Evolutionary conservation across 2,797 vertebrate species (phyloP), one percentile per base, ranked within the genome.

Genomic region (Poecilia picta): DNA sequence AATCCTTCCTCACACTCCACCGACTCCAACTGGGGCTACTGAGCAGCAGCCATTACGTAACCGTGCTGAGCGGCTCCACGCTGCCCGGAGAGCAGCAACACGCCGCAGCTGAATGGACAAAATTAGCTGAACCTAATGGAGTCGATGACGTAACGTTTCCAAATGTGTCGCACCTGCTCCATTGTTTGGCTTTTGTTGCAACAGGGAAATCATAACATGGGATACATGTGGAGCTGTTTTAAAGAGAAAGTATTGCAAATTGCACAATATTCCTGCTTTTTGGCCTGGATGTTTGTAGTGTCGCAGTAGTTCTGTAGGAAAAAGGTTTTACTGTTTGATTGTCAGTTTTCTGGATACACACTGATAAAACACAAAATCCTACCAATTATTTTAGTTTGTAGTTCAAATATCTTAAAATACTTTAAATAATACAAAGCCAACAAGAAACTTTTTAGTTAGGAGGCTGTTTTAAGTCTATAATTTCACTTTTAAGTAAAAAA

Each of bases 1-100:
- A 89, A 80, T 84, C 80, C 80, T 86, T 51, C 80, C 87, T 93
- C 83, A 88, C 85, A 83, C 89, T 92, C 84, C 89, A 85, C 86
- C 91, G 83, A 77, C 62, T 90, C 75, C 47, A 64, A 68, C 57
- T 46, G 77, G 72, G 77, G 82, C 80, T 80, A 85, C 85, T 70
- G 77, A 91, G 88, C 83, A 88, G 72, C 79, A 83, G 66, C 73
- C 47, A 18, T 91, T 93, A 88, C 33, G 73, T 90, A 92, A 93
- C 80, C n/a, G 28, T 31, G 4, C 85, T 49, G 79, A 87, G 79
- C 62, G 85, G 53, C 73, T 84, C 74, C 75, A 68, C 7, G 3
- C 83, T 47, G 31, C 46, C 49, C 86, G 77, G 75, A 85, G 84
- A 73, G 81, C 77, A 71, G 62, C 81, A 59, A 0, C 86, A 84